Percentiles rank a stretch among this genome's conserved stretches.
These are phyloP conservation scores for Melanostoma scalare DNA, from an alignment of 2,888 invertebrate genomes.

Conservation along the genomic window DNA sequence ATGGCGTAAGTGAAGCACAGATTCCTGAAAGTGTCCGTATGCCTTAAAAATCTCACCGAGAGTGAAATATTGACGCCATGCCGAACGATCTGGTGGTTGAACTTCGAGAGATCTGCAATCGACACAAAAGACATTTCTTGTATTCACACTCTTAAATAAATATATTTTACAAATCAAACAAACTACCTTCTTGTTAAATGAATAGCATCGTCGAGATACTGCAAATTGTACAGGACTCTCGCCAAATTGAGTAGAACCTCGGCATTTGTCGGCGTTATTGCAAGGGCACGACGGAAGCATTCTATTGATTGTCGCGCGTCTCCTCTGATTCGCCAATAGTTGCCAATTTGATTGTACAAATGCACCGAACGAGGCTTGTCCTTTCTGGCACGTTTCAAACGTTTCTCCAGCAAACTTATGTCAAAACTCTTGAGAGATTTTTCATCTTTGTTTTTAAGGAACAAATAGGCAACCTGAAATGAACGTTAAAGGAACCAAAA, in stretches of 20 bases:
- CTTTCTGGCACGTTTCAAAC: conserved; percentile 89
- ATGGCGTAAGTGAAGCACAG: conserved; percentile 91
- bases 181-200: conserved; percentile 88
- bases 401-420: conserved; percentile 88
- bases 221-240: conserved; percentile 91
- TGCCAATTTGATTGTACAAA: conserved; percentile 94
- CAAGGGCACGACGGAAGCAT: conserved; percentile 92
- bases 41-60: conserved; percentile 95
- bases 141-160: not conserved
- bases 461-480: conserved; percentile 87
- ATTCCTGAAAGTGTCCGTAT: conserved; percentile 94
- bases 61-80: conserved; percentile 96
- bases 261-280: conserved; percentile 93
- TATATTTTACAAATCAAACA: not conserved
- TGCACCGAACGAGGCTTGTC: conserved; percentile 93
- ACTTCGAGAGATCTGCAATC: conserved; percentile 87
- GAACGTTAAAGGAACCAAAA: not conserved
- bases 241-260: conserved; percentile 93
- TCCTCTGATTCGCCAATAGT: conserved; percentile 95
- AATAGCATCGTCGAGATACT: conserved; percentile 95
- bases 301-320: conserved; percentile 93
- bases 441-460: conserved; percentile 85
- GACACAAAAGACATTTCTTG: not conserved
- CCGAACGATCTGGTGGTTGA: conserved; percentile 91
- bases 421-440: conserved; percentile 86